A percentile compares a stretch with the other conserved stretches of the same genome.
Evolutionary conservation across 2,797 vertebrate species (phyloP).

Genomic region (Myoxocephalus aenaeus): DNA sequence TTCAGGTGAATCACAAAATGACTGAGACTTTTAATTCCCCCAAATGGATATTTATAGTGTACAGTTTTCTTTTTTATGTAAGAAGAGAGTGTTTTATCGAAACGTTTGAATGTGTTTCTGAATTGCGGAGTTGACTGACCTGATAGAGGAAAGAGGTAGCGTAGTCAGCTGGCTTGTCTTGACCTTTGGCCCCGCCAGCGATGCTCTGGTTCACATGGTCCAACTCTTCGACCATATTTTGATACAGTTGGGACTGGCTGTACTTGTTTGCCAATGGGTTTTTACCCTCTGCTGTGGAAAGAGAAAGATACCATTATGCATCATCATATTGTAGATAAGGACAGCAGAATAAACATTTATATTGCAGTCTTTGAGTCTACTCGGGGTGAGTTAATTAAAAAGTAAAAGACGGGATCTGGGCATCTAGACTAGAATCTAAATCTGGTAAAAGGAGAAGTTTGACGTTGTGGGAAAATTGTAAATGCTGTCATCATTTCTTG

Average conservation of each 20-base stretch:
- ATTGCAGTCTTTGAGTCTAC: not conserved
- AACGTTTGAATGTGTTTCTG: not conserved
- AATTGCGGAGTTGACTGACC: constrained; percentile 63
- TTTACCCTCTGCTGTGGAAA: constrained; percentile 40
- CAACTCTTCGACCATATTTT: constrained; percentile 70
- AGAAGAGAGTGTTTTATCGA: not conserved
- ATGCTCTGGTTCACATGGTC: constrained; percentile 42
- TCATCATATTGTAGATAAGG: constrained; percentile 2
- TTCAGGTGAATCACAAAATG: constrained; percentile 16
- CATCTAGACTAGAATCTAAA: not conserved
- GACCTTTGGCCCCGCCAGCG: not conserved
- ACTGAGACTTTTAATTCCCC: not conserved
- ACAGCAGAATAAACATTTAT: not conserved
- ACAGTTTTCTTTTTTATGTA: not conserved
- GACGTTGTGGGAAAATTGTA: not conserved
- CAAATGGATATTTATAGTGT: not conserved
- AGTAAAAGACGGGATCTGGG: not conserved
- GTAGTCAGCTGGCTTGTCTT: constrained; percentile 54
- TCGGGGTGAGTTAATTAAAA: not conserved
- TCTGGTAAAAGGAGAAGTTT: not conserved
- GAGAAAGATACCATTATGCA: not conserved
- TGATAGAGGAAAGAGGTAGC: constrained; percentile 84
- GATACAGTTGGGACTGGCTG: constrained; percentile 68
- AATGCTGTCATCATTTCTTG: not conserved
- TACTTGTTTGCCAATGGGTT: constrained; percentile 70